Conservation (phyloP, 2,888 invertebrate species). For the Crioceris asparagi region DNA sequence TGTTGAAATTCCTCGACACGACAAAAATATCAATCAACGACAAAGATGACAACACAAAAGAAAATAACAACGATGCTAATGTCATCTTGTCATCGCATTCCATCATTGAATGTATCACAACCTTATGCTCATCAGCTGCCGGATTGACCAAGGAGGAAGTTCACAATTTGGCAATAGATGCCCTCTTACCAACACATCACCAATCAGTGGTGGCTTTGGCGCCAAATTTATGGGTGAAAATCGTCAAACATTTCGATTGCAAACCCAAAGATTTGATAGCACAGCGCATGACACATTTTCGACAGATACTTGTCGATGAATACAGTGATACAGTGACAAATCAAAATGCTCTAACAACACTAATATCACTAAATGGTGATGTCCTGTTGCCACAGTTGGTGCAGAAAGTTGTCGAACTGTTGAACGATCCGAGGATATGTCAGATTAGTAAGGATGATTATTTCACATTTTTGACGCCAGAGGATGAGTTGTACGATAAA, state of each 20-base stretch:
- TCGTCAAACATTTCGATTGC: slow-evolving; percentile 47
- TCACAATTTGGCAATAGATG: slow-evolving; percentile 51
- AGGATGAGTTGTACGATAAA: slow-evolving; percentile 86
- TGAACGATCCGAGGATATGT: slow-evolving; percentile 55
- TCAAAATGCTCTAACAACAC: slow-evolving; percentile 62
- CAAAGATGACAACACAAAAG: slow-evolving; percentile 32
- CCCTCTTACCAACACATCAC: slow-evolving; percentile 65
- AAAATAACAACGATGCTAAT: slow-evolving; percentile 46
- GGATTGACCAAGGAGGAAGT: slow-evolving; percentile 37
- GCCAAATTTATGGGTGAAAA: slow-evolving; percentile 58
- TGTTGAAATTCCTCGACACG: slow-evolving; percentile 55
- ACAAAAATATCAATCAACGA: slow-evolving; percentile 41
- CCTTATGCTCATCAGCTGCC: slow-evolving; percentile 36
- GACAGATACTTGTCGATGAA: slow-evolving; percentile 51
- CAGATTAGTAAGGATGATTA: slow-evolving; percentile 70
- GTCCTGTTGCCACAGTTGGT: slow-evolving; percentile 56
- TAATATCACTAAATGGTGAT: slow-evolving; percentile 55
- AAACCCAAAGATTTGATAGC: slow-evolving; percentile 51
- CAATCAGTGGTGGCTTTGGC: slow-evolving; percentile 51
- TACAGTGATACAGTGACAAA: slow-evolving; percentile 37
- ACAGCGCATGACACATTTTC: slow-evolving; percentile 46
- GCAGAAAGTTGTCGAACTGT: slow-evolving; percentile 45
- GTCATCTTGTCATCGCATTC: slow-evolving; percentile 33
- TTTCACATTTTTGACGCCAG: slow-evolving; percentile 71
- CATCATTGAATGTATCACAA: slow-evolving; percentile 35